Conservation (phyloP, 2,797 vertebrate genomes). For the Anniella stebbinsi region DNA sequence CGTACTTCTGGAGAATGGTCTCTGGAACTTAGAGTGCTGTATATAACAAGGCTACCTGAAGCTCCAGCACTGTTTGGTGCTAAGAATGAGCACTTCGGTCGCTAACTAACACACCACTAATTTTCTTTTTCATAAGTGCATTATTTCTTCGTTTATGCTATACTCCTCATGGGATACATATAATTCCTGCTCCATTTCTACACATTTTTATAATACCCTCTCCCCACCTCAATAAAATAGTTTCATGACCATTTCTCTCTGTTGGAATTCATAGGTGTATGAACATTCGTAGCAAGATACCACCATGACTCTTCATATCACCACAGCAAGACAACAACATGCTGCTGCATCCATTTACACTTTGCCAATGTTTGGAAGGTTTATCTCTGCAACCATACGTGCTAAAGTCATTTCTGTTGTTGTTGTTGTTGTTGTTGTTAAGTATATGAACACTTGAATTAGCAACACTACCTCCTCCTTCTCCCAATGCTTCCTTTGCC, state of each 20-base stretch:
- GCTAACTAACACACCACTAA: background rate
- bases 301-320: background rate
- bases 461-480: background rate
- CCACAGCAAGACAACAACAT: background rate
- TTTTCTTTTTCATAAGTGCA: background rate
- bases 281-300: background rate
- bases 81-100: background rate
- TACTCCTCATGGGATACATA: too few relatives aligned
- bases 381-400: background rate
- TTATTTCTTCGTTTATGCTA: background rate
- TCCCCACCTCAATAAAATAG: too few relatives aligned
- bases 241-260: background rate
- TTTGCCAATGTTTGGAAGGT: background rate
- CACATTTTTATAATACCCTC: background rate
- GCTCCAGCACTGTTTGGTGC: background rate
- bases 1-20: background rate
- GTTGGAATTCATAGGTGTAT: background rate
- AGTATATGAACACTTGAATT: background rate
- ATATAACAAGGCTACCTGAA: background rate
- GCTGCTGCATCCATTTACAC: background rate
- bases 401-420: background rate
- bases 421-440: too few relatives aligned
- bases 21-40: background rate
- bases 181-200: background rate
- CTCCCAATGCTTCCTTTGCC: background rate